A percentile compares a stretch with the other conserved stretches of the same genome.
These are phyloP conservation scores for Cosmia trapezina DNA, from an alignment of 2,888 invertebrate species.

Conservation along the genomic window DNA sequence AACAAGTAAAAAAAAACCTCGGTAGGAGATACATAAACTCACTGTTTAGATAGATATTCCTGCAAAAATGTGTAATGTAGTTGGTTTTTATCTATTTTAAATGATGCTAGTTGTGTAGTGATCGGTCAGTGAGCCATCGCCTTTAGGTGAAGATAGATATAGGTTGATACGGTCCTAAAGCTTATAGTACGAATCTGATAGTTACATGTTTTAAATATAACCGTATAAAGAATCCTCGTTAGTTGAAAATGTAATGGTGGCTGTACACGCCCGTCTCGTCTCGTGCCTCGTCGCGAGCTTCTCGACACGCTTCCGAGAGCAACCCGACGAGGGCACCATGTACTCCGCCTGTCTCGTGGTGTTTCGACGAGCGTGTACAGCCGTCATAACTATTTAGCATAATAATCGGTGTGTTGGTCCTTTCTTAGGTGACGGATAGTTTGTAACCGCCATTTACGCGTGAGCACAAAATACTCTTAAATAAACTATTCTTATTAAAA, in stretches of 20 bases:
- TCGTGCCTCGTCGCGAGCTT: too few relatives aligned
- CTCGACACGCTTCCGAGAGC: too few relatives aligned
- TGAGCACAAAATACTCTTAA: conserved; percentile 86
- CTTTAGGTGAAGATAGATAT: conserved; percentile 78
- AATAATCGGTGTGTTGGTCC: conserved; percentile 81
- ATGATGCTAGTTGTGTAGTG: conserved; percentile 86
- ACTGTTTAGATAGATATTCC: conserved; percentile 85
- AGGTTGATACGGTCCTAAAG: conserved; percentile 83
- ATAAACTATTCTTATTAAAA: conserved; percentile 69
- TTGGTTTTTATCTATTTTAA: conserved; percentile 85
- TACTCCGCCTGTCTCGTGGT: too few relatives aligned
- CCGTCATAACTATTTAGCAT: conserved; percentile 73
- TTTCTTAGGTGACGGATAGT: conserved; percentile 69
- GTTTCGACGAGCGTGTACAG: too few relatives aligned
- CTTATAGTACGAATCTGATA: conserved; percentile 85
- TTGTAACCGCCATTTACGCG: conserved; percentile 67
- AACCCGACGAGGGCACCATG: too few relatives aligned
- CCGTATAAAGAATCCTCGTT: conserved; percentile 81
- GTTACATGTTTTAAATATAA: conserved; percentile 80
- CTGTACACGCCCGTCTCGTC: too few relatives aligned
- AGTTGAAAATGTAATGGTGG: conserved; percentile 77
- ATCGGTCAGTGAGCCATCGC: conserved; percentile 72
- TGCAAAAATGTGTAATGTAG: conserved; percentile 83
- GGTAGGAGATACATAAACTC: conserved; percentile 78
- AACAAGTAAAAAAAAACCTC: conserved; percentile 72